Base-by-base conservation (phyloP, 2,888 invertebrate species). In the Lepas anatifera region DNA sequence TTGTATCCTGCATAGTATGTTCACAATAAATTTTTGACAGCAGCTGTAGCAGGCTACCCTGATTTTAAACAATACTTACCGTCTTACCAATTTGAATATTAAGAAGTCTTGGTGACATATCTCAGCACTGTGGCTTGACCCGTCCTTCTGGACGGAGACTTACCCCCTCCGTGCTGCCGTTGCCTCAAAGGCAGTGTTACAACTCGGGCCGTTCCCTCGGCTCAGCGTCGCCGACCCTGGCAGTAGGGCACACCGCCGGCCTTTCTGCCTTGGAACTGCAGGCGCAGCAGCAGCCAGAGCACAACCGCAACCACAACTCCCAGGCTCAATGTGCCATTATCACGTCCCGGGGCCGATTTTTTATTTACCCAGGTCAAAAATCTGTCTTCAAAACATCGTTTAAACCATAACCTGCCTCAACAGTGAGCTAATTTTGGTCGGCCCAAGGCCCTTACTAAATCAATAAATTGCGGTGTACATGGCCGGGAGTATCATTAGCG, bases 321-420 rank as follows among this genome's bases (percentile, higher is more conserved):
- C 58, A 32, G 58, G 58, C 58, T 22, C 58, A 58, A 58, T 58
- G 35, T 58, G 58, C 58, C 25, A 58, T 58, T 58, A 58, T 58
- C 58, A 35, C 58, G 32, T 58, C 58, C 35, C 58, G 27, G 35
- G 58, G 18, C 58, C 35, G 35, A 58, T 58, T 58, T 58, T 58
- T 58, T 58, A 58, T 58, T 58, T 58, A 35, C 58, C 58, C 58
- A 58, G 58, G 58, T 58, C 58, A 58, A 58, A 58, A 58, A 35
- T 58, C 58, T 22, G 58, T 58, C 58, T 58, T 58, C 32, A 58
- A 58, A 35, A 35, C 58, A 58, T 58, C 58, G 58, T 58, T 58
- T 58, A 58, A 58, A 35, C 58, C 58, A 58, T 58, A 58, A 35
- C 58, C 58, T 58, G 58, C 58, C 58, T 35, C 58, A 58, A 58